These are phyloP conservation scores for Caenorhabditis briggsae DNA, from an alignment of 1,140 invertebrate genomes.

Conservation along the genomic window DNA sequence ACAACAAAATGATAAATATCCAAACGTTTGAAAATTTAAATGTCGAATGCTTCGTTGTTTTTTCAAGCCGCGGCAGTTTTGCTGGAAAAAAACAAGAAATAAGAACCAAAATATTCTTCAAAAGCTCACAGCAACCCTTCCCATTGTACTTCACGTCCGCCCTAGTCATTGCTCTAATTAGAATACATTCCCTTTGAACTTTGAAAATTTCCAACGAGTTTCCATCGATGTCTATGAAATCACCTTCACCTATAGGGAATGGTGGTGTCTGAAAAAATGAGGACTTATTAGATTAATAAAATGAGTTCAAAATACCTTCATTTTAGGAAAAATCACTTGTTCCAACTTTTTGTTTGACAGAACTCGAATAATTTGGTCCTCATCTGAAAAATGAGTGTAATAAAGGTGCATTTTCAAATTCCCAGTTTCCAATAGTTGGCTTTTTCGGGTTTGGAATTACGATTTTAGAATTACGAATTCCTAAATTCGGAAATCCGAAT, in stretches of 20 bases:
- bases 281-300: no score
- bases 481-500: no score
- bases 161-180: neutral
- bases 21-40: no score
- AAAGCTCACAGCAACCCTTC: neutral
- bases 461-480: no score
- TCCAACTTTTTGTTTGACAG: neutral
- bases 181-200: neutral
- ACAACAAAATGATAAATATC: no score
- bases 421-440: no score
- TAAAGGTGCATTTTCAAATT: no score
- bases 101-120: neutral
- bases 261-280: neutral
- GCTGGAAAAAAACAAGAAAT: no score
- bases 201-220: neutral
- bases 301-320: neutral
- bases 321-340: neutral
- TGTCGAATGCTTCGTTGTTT: no score
- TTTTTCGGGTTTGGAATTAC: no score
- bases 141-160: constrained; percentile 8
- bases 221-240: neutral
- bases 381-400: neutral
- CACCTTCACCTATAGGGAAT: neutral
- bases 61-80: no score
- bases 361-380: neutral